These are phyloP conservation scores for Hybognathus amarus DNA, from an alignment of 2,797 vertebrate species.

Conservation along the genomic window DNA sequence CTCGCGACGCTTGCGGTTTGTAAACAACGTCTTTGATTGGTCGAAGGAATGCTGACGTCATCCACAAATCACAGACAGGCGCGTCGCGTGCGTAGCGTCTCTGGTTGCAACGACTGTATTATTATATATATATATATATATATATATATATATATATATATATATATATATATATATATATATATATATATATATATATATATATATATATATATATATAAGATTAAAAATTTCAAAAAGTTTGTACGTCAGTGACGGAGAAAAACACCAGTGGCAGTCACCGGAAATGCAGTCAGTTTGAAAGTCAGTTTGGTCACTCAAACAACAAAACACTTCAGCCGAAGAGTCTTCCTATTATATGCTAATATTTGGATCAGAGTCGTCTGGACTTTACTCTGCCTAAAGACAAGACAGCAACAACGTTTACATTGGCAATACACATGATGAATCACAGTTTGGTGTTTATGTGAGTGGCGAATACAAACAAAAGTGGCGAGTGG, in stretches of 20 bases:
- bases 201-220: too few relatives aligned
- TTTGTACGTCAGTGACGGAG: slow-evolving; percentile 61
- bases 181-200: too few relatives aligned
- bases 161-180: too few relatives aligned
- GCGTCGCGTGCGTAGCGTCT: neutral
- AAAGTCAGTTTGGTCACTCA: slow-evolving; percentile 57
- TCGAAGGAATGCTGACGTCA: neutral
- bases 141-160: too few relatives aligned
- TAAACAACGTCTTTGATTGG: slow-evolving; percentile 33
- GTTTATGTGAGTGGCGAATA: neutral
- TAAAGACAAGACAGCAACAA: slow-evolving; percentile 42
- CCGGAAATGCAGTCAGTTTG: slow-evolving; percentile 37
- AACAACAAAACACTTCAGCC: slow-evolving; percentile 46
- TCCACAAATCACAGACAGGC: neutral
- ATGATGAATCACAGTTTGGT: neutral
- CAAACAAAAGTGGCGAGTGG: too few relatives aligned
- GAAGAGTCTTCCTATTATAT: slow-evolving; percentile 64
- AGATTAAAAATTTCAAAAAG: too few relatives aligned
- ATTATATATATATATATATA: too few relatives aligned
- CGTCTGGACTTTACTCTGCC: slow-evolving; percentile 71
- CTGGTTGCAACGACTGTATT: neutral
- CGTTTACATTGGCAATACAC: neutral
- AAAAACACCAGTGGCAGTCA: slow-evolving; percentile 28
- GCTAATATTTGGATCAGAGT: slow-evolving; percentile 62
- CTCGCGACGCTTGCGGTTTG: neutral